Evolutionary conservation across 2,113 vertebrate species (phyloP), one percentile per base, ranked within the genome.

Genomic region (Blennius ocellaris): DNA sequence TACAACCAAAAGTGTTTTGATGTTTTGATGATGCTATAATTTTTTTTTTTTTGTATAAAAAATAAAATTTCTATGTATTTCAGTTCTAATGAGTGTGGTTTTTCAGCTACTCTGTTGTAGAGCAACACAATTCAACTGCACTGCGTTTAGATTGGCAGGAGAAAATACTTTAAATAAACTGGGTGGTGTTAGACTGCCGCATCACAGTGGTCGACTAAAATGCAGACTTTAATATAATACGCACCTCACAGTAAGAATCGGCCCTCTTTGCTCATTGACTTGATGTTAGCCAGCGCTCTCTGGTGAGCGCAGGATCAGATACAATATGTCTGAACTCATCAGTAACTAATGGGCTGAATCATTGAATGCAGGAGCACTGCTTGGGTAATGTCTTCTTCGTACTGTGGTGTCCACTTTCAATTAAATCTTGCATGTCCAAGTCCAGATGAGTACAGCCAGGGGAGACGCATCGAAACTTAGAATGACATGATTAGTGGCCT

Each of bases 31-130:
- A 96, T 90, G 94, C 92, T 92, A 93, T 96, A 30, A 30, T 30
- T 30, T 30, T 30, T 30, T 30, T 94, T 89, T 92, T 90, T 90
- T 85, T 96, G 95, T 94, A 96, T 96, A 96, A 91, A 93, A 93
- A 98, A 96, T 96, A 98, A 97, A 96, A 88, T 97, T 98, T 99
- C 65, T 97, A 96, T 94, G 95, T 97, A 96, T 93, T 96, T 96
- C 92, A 93, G 63, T 67, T 74, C 7, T 51, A 16, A 16, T 15
- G 53, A 56, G 44, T 80, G 17, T 9, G 30, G 2, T 76, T 65
- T 54, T 68, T 30, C 21, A 30, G 21, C 21, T 30, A 4, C 21
- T 30, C 2, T 30, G 21, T 30, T 30, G 21, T 30, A 30, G 21
- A 30, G 21, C 4, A 4, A 30, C 21, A 30, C 21, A 4, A 30